These are phyloP conservation scores for Coenonympha arcania DNA, from an alignment of 2,888 invertebrate species.

Conservation along the genomic window DNA sequence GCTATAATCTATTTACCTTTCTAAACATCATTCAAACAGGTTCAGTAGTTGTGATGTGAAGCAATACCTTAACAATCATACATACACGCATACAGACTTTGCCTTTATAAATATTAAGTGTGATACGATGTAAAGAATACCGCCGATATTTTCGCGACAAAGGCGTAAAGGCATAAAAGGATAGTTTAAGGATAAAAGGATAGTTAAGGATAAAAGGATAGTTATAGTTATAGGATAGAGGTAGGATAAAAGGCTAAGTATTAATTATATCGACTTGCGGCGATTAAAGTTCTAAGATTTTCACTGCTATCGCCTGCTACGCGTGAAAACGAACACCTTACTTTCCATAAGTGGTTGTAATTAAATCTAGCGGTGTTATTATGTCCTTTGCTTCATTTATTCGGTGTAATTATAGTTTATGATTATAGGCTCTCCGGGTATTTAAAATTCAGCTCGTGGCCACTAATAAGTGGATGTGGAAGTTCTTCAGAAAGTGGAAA, in stretches of 20 bases:
- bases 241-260: conserved; percentile 12
- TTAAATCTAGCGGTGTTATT: conserved; percentile 61
- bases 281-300: conserved; percentile 44
- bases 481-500: conserved; percentile 45
- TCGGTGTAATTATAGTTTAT: conserved; percentile 54
- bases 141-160: too few relatives aligned
- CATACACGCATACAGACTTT: too few relatives aligned
- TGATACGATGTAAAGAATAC: too few relatives aligned
- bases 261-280: conserved; percentile 37
- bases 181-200: conserved; percentile 14
- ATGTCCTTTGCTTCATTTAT: conserved; percentile 70
- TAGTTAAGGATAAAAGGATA: conserved; percentile 12
- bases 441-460: conserved; percentile 54
- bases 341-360: conserved; percentile 53
- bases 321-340: conserved; percentile 70
- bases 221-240: too few relatives aligned
- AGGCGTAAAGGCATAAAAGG: too few relatives aligned
- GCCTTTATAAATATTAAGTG: too few relatives aligned
- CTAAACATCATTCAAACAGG: too few relatives aligned
- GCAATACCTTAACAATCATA: too few relatives aligned
- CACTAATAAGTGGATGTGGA: conserved; percentile 44
- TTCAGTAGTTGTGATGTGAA: too few relatives aligned
- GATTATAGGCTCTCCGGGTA: conserved; percentile 54
- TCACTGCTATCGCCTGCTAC: conserved; percentile 43
- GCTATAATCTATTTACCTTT: too few relatives aligned